phyloP scores from a whole-genome alignment of 2,113 vertebrate genomes.

The Nipponia nippon region DNA sequence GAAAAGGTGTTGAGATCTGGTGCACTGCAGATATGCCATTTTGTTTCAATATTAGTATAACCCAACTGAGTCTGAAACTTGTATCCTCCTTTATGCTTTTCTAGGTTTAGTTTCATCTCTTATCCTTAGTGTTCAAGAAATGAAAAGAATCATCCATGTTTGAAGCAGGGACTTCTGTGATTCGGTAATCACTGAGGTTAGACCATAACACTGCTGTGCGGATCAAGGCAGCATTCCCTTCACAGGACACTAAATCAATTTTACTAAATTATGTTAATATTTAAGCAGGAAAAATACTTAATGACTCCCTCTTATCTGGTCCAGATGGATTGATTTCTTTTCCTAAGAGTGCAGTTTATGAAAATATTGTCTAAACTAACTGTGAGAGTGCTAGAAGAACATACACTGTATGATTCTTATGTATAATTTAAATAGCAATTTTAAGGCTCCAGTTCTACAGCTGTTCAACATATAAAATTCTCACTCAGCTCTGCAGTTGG shows the following conservation, averaged over 20 bases:
- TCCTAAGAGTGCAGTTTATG: constrained; percentile 20
- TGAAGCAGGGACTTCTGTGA: neutral
- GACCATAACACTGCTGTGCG: neutral
- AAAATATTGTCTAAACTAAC: constrained; percentile 53
- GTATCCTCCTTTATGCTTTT: neutral
- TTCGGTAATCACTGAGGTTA: neutral
- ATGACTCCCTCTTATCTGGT: constrained; percentile 5
- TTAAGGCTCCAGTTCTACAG: constrained; percentile 22
- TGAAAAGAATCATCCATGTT: neutral
- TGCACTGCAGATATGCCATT: neutral
- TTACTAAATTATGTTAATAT: constrained; percentile 51
- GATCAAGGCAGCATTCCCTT: neutral
- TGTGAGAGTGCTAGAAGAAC: constrained; percentile 30
- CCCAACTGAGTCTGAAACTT: neutral
- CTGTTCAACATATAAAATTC: constrained; percentile 42
- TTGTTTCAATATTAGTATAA: neutral
- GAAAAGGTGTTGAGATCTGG: neutral
- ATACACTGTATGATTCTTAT: constrained; percentile 22
- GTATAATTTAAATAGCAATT: constrained; percentile 60
- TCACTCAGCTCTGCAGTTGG: constrained; percentile 39
- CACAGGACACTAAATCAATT: neutral
- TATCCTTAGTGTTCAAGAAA: neutral
- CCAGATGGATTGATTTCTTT: constrained; percentile 42
- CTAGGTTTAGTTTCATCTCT: neutral
- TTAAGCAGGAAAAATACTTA: constrained; percentile 23